These are phyloP conservation scores for Gallinago solitaria DNA, from an alignment of 2,797 vertebrate species.

Conservation along the genomic window DNA sequence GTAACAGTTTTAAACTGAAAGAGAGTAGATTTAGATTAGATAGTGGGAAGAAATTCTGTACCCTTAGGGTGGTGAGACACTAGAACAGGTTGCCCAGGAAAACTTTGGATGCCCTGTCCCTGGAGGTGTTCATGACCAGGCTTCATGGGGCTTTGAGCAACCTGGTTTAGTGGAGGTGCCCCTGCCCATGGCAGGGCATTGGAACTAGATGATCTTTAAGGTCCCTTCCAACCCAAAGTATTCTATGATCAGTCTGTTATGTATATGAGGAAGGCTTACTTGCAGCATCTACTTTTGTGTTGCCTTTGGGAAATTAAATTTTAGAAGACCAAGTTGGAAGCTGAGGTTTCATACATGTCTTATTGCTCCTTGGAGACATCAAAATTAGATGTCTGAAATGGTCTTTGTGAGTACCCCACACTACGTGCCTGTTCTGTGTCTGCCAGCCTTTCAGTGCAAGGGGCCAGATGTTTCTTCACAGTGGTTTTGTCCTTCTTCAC, in stretches of 20 bases:
- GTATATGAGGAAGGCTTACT: background rate
- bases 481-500: too few species aligned
- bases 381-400: background rate
- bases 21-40: background rate
- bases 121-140: background rate
- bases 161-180: background rate
- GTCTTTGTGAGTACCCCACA: background rate
- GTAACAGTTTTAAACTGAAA: background rate
- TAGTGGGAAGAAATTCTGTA: background rate
- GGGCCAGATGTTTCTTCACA: background rate
- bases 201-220: background rate
- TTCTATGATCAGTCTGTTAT: background rate
- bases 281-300: background rate
- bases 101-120: background rate
- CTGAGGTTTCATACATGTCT: background rate
- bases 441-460: background rate
- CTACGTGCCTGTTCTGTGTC: background rate
- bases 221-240: background rate
- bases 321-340: slow-evolving; percentile 1
- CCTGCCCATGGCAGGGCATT: background rate
- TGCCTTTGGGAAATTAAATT: background rate
- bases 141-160: background rate
- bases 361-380: background rate
- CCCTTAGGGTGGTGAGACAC: background rate
- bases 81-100: background rate